Evolutionary conservation across 64 coral and sea anemone genomes (phyloP), one percentile per base, ranked within the genome.

Genomic region (Montipora foliosa): DNA sequence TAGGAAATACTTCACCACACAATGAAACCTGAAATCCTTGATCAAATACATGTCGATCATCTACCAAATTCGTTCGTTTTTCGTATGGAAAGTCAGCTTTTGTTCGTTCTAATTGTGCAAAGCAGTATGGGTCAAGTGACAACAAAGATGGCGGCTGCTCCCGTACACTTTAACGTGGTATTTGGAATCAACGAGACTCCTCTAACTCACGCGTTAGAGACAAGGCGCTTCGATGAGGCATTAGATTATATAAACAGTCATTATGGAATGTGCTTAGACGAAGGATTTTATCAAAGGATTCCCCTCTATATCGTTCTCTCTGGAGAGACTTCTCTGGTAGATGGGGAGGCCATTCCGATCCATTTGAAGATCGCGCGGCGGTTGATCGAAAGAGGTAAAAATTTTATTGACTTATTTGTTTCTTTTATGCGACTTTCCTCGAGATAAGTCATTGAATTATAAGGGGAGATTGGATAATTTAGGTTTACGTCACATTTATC

Each of bases 231-330:
- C 50, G 87, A 94, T 20, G 92, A 97, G 76, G 95, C 95, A 59
- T 71, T 97, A 13, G 88, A 91, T 6, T 88, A 77, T 73, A 94
- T 97, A 9, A 83, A 94, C 25, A 91, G 89, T 48, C 82, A 77
- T 9, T 94, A 91, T 76, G 95, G 95, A 29, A 85, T 90, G 71
- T 94, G 92, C 51, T 75, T 97, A 19, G 92, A 97, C 72, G 92
- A 97, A 59, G 95, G 95, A 73, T 91, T 87, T 76, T 97, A 97
- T 49, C 95, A 92, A 20, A 94, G 95, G 22, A 97, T 91, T 0
- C 95, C 95, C 1, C 78, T 97, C 5, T 97, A 88, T 48, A 97
- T 97, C 14, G 95, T 97, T 82, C 87, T 97, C 67, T 97, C 95
- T 5, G 95, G 95, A 1, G 95, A 97, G 64, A 91, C 81, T 24